Percentiles rank a stretch among this genome's conserved stretches.
Conservation (phyloP, 2,888 invertebrate genomes). For the Venusia cambrica region DNA sequence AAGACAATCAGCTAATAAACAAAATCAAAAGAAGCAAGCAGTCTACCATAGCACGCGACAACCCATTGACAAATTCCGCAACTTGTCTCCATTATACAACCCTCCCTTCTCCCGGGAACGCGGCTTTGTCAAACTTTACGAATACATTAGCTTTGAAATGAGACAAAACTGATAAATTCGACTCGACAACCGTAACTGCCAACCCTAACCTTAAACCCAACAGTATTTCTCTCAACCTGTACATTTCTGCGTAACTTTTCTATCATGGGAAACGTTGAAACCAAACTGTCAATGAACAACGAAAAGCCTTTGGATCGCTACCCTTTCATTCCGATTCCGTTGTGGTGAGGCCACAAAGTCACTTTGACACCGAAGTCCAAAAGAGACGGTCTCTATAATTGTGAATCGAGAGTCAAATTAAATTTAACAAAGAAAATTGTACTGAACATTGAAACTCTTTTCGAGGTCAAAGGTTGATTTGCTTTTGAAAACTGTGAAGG, state of each 20-base stretch:
- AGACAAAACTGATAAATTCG: slow-evolving; percentile 67
- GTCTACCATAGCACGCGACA: slow-evolving; percentile 38
- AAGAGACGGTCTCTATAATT: slow-evolving; percentile 58
- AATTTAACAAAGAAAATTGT: slow-evolving; percentile 49
- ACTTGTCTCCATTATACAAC: slow-evolving; percentile 63
- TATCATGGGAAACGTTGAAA: not conserved
- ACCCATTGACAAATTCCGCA: slow-evolving; percentile 57
- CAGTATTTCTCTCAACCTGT: slow-evolving; percentile 16
- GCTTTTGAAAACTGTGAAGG: no score
- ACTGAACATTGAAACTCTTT: slow-evolving; percentile 4
- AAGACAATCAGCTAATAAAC: slow-evolving; percentile 15
- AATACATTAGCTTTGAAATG: slow-evolving; percentile 68
- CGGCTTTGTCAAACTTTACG: slow-evolving; percentile 66
- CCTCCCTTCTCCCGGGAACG: slow-evolving; percentile 52
- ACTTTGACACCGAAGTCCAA: slow-evolving; percentile 62
- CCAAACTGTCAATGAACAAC: slow-evolving; percentile 20
- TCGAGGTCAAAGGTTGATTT: no score
- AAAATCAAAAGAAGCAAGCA: slow-evolving; percentile 14
- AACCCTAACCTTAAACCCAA: slow-evolving; percentile 14
- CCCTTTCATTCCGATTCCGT: slow-evolving; percentile 18
- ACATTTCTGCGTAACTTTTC: slow-evolving; percentile 31
- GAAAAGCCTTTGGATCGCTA: slow-evolving; percentile 8
- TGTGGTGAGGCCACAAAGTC: slow-evolving; percentile 31
- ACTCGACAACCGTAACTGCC: slow-evolving; percentile 43
- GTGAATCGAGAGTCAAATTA: slow-evolving; percentile 59